Evolutionary conservation across 2,113 vertebrate genomes (phyloP).

Genomic region (Clarias gariepinus): DNA sequence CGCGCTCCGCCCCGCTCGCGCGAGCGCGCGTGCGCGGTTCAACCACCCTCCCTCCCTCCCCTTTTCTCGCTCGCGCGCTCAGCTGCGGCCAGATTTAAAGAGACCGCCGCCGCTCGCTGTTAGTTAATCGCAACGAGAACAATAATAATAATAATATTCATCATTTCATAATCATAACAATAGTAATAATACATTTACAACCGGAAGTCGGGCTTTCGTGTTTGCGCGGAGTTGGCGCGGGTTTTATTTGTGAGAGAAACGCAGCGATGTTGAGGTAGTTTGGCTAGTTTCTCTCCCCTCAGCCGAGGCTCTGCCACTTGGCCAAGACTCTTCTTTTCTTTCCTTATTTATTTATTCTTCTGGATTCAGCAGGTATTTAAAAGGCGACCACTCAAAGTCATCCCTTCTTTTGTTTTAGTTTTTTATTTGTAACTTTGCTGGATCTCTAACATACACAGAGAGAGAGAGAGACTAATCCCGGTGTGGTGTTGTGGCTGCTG

Average conservation of each 20-base stretch:
- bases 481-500: slow-evolving; percentile 55
- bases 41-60: slow-evolving; percentile 59
- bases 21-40: slow-evolving; percentile 46
- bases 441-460: background rate
- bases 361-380: background rate
- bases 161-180: background rate
- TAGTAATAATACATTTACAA: accelerated
- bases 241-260: background rate
- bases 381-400: background rate
- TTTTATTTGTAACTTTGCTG: background rate
- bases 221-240: background rate
- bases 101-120: slow-evolving; percentile 73
- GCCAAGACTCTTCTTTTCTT: slow-evolving; percentile 33
- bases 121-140: slow-evolving; percentile 51
- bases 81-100: slow-evolving; percentile 84
- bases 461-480: background rate
- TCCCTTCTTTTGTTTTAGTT: accelerated
- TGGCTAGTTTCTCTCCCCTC: background rate
- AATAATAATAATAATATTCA: slow-evolving; percentile 48
- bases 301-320: slow-evolving; percentile 59
- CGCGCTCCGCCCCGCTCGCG: background rate
- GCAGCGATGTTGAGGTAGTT: background rate
- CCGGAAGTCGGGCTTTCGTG: too few species aligned
- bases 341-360: background rate
- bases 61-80: slow-evolving; percentile 71